These are phyloP conservation scores for Epirrhoe tristata DNA, from an alignment of 2,888 invertebrate species.

Conservation along the genomic window DNA sequence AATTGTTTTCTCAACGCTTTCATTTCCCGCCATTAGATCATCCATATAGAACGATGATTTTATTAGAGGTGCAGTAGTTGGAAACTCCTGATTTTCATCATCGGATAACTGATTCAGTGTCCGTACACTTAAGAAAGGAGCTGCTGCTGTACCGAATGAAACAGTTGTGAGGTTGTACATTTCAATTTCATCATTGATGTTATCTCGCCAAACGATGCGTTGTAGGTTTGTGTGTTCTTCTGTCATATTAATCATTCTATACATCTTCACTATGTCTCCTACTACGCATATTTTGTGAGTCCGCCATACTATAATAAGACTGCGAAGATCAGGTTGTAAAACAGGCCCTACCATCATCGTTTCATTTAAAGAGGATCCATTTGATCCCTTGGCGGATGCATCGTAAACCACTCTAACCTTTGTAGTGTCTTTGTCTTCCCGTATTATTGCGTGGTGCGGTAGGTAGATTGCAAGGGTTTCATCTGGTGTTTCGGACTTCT, in stretches of 20 bases:
- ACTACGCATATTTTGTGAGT: not conserved
- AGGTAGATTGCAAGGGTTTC: no score
- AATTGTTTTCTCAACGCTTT: not conserved
- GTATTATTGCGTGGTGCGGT: no score
- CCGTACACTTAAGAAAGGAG: constrained; percentile 15
- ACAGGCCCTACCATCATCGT: no score
- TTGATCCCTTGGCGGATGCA: no score
- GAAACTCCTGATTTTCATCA: constrained; percentile 19
- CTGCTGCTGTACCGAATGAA: constrained; percentile 14
- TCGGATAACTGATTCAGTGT: not conserved
- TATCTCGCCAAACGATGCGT: constrained; percentile 2
- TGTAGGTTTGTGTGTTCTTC: not conserved
- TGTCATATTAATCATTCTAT: not conserved
- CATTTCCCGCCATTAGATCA: not conserved
- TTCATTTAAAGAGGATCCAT: no score
- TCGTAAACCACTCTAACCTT: no score
- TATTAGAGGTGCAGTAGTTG: not conserved
- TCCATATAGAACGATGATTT: not conserved
- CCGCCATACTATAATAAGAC: no score
- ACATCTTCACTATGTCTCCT: not conserved
- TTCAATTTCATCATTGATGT: constrained; percentile 6
- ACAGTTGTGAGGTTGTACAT: constrained; percentile 4
- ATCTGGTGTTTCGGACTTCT: no score
- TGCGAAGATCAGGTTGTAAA: no score
- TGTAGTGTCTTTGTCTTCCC: no score